Percentiles rank a stretch among this genome's conserved stretches.
Evolutionary conservation across 92 coral and sea anemone species (phyloP).

Genomic region (Heteractis magnifica): DNA sequence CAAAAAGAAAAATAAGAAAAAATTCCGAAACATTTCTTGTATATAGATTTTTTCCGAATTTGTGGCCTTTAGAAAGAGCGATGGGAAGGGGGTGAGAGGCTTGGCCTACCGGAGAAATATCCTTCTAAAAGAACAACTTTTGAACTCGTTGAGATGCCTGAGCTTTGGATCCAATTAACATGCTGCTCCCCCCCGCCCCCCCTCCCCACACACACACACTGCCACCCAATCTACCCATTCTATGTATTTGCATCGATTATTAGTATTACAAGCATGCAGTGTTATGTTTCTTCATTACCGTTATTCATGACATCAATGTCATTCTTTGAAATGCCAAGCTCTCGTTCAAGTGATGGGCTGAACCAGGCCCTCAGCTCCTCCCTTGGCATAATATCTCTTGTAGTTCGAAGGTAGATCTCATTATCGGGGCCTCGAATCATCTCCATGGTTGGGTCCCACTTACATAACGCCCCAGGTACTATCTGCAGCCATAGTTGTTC

Average conservation of each 20-base stretch:
- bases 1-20: too few relatives aligned
- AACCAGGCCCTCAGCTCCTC: slow-evolving; percentile 74
- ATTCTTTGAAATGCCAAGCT: slow-evolving; percentile 45
- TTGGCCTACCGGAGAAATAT: too few relatives aligned
- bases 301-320: slow-evolving; percentile 9
- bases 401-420: slow-evolving; percentile 60
- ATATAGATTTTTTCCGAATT: too few relatives aligned
- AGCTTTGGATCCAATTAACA: too few relatives aligned
- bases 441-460: slow-evolving; percentile 73
- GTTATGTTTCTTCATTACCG: slow-evolving; percentile 22
- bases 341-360: slow-evolving; percentile 57
- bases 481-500: slow-evolving; percentile 53
- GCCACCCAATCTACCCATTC: too few relatives aligned
- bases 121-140: too few relatives aligned
- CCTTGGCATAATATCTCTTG: slow-evolving; percentile 55
- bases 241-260: neutral
- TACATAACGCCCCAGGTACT: slow-evolving; percentile 50
- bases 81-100: too few relatives aligned
- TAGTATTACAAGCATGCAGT: neutral
- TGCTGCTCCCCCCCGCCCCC: too few relatives aligned
- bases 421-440: slow-evolving; percentile 60
- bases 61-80: too few relatives aligned
- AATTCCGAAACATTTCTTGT: too few relatives aligned
- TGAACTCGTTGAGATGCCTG: too few relatives aligned
- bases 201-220: too few relatives aligned